Evolutionary conservation across 2,113 vertebrate species (phyloP).

Genomic region (Ceyx cyanopectus): DNA sequence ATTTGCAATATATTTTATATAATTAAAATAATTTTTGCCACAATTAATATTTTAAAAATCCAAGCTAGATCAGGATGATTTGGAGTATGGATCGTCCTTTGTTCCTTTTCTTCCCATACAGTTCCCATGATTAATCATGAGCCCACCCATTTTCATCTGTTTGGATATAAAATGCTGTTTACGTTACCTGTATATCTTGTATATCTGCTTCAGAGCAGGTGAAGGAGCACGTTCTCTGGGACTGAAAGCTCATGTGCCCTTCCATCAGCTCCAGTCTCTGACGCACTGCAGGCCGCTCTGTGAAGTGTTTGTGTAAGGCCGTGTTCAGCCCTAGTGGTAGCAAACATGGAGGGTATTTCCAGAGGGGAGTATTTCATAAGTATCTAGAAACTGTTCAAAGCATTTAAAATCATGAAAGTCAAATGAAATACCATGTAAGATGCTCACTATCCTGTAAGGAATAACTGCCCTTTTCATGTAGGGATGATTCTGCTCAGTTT

Average conservation of each 20-base stretch:
- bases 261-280: not conserved
- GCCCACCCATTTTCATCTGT: not conserved
- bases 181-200: not conserved
- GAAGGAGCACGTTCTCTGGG: not conserved
- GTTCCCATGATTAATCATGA: not conserved
- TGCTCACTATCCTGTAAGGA: not conserved
- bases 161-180: not conserved
- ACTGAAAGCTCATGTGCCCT: not conserved
- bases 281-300: not conserved
- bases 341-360: not conserved
- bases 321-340: not conserved
- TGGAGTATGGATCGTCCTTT: not conserved
- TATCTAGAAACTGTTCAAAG: not conserved
- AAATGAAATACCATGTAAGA: not conserved
- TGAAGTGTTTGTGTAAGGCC: not conserved
- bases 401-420: not conserved
- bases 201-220: not conserved
- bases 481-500: not conserved
- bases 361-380: not conserved
- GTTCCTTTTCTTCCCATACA: not conserved
- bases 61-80: not conserved
- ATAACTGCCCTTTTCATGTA: accelerated
- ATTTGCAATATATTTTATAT: not conserved
- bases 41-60: not conserved
- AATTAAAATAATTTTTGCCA: not conserved